Conservation (phyloP, 64 coral and sea anemone species). For the Stichodactyla helianthus region DNA sequence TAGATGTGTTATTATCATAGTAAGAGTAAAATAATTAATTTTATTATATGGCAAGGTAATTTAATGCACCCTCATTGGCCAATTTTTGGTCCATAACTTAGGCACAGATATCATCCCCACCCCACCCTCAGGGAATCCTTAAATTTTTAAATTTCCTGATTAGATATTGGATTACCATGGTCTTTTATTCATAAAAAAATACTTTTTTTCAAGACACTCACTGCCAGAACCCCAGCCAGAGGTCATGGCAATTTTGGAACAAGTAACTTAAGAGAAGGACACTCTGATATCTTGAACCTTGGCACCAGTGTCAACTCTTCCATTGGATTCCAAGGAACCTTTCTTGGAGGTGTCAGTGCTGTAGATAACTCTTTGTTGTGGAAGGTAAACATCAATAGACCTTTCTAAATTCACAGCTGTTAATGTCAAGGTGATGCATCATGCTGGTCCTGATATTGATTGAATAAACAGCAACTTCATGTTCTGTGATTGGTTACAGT, state of each 20-base stretch:
- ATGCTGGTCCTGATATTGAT: too few relatives aligned
- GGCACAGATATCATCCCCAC: too few relatives aligned
- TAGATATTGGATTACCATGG: too few relatives aligned
- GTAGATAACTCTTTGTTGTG: conserved; percentile 43
- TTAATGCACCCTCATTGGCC: too few relatives aligned
- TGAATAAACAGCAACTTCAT: too few relatives aligned
- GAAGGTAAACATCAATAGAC: conserved; percentile 25
- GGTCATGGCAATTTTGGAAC: not conserved
- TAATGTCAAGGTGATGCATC: not conserved
- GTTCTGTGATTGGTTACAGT: too few relatives aligned
- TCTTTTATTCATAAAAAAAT: not conserved
- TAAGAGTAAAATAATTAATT: too few relatives aligned
- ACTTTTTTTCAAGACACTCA: not conserved
- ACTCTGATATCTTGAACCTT: not conserved
- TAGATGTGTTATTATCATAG: not conserved
- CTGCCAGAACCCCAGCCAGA: conserved; percentile 14
- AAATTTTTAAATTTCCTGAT: too few relatives aligned
- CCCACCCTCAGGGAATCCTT: too few relatives aligned
- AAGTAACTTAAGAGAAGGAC: conserved; percentile 8
- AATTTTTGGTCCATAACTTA: too few relatives aligned
- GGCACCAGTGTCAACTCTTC: not conserved
- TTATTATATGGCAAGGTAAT: too few relatives aligned
- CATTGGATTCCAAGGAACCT: conserved; percentile 11
- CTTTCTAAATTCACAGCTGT: not conserved
- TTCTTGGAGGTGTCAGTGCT: not conserved